Evolutionary conservation across 1,140 invertebrate species (phyloP).

Genomic region (Drosophila pseudoobscura): DNA sequence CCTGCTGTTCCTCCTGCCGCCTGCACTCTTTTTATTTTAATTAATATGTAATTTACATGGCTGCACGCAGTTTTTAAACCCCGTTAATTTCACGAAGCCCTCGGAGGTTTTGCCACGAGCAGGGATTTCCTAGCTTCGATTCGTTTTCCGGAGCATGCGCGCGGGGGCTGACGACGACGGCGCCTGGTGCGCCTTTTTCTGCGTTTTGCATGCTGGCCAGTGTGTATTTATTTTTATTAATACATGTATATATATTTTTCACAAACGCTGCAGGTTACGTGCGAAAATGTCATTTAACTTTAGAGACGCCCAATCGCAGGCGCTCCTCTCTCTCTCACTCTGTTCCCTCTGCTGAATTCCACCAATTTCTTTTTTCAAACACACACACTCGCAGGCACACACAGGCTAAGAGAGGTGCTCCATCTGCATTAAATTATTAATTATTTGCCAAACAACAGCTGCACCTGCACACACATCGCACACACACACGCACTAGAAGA

Average conservation of each 20-base stretch:
- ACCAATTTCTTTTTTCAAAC: conserved; percentile 45
- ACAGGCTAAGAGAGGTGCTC: conserved; percentile 26
- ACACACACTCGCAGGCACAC: conserved; percentile 24
- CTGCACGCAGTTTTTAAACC: background rate
- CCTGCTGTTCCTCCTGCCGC: conserved; percentile 15
- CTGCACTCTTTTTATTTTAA: conserved; percentile 53
- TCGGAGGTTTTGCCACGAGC: background rate
- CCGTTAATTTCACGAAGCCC: too few species aligned
- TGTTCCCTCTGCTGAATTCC: conserved; percentile 20
- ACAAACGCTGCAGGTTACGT: conserved; percentile 38
- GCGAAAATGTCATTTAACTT: conserved; percentile 65
- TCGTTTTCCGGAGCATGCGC: conserved; percentile 48
- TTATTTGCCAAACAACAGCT: conserved; percentile 10
- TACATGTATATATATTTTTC: conserved; percentile 63
- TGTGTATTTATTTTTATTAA: conserved; percentile 68
- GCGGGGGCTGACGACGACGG: conserved; percentile 21
- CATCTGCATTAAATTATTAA: conserved; percentile 42
- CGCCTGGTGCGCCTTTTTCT: conserved; percentile 39
- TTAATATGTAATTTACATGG: conserved; percentile 52
- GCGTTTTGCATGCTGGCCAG: conserved; percentile 48
- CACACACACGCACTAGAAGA: too few species aligned
- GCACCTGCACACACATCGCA: too few species aligned
- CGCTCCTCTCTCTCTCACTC: conserved; percentile 18
- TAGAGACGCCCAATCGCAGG: conserved; percentile 44
- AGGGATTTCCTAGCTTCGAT: conserved; percentile 1